Percentiles rank a stretch among this genome's conserved stretches.
Conservation (phyloP, 2,113 vertebrate genomes). For the Neogobius melanostomus region DNA sequence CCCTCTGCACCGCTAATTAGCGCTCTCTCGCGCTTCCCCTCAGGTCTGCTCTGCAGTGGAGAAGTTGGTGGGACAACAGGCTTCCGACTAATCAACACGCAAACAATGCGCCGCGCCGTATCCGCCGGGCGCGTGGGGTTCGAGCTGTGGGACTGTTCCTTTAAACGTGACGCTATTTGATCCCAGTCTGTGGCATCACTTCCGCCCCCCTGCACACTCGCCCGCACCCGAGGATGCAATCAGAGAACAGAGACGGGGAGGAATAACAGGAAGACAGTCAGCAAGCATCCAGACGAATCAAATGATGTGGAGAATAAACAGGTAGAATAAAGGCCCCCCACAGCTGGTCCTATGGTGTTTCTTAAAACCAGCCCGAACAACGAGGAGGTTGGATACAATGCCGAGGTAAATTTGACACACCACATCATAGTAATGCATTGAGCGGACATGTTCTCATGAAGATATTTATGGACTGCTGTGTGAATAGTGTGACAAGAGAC, state of each 20-base stretch:
- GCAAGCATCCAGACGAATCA: constrained; percentile 9
- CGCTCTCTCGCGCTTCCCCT: constrained; percentile 52
- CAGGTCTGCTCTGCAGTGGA: constrained; percentile 43
- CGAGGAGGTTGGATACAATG: neutral
- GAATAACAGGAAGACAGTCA: constrained; percentile 8
- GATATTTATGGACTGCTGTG: no score
- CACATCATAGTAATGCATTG: no score
- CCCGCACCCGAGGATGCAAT: constrained; percentile 27
- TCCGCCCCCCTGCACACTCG: neutral
- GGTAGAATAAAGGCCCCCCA: constrained; percentile 2
- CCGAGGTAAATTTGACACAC: neutral
- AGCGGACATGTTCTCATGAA: no score
- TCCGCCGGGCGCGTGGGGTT: neutral
- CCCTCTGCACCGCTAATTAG: constrained; percentile 69
- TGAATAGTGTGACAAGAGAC: no score
- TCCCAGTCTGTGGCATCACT: constrained; percentile 16
- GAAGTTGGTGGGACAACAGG: constrained; percentile 53
- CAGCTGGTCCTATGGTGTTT: neutral
- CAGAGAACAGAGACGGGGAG: constrained; percentile 12
- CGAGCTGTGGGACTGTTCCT: constrained; percentile 10
- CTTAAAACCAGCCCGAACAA: neutral
- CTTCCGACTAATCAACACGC: constrained; percentile 20
- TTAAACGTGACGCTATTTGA: constrained; percentile 22
- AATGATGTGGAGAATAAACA: constrained; percentile 3
- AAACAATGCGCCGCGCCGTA: constrained; percentile 5